Conservation (phyloP, 2,113 vertebrate species). For the Megaceryle maxima region DNA sequence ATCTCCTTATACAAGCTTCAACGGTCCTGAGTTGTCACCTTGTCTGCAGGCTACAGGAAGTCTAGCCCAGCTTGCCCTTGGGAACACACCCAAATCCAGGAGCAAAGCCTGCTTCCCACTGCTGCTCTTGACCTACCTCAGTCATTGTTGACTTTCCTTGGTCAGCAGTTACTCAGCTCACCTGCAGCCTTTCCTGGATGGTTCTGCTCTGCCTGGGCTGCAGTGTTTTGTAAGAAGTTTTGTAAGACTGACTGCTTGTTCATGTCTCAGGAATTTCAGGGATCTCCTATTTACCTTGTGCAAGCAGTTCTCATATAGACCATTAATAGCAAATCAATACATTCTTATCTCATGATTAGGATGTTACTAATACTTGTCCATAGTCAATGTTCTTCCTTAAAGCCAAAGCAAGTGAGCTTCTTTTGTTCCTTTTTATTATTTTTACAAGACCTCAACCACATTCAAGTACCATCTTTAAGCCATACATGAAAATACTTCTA, state of each 20-base stretch:
- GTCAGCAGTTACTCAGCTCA: background rate
- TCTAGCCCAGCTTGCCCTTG: background rate
- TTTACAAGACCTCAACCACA: background rate
- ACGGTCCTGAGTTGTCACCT: background rate
- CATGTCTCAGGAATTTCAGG: background rate
- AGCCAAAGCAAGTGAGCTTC: background rate
- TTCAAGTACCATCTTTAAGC: background rate
- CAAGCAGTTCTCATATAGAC: background rate
- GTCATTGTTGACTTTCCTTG: background rate
- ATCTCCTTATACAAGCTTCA: background rate
- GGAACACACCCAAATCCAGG: background rate
- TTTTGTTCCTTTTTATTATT: background rate
- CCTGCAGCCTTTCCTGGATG: background rate
- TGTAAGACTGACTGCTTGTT: background rate
- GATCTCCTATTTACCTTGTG: background rate
- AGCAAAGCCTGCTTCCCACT: background rate
- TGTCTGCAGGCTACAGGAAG: background rate
- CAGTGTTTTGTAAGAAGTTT: background rate
- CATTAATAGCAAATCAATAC: background rate
- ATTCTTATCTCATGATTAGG: background rate
- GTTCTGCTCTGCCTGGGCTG: background rate
- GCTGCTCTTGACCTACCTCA: background rate
- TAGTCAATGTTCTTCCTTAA: background rate
- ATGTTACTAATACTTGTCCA: background rate
- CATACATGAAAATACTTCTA: background rate